These are phyloP conservation scores for Megalops cyprinoides DNA, from an alignment of 2,797 vertebrate genomes.

Conservation along the genomic window DNA sequence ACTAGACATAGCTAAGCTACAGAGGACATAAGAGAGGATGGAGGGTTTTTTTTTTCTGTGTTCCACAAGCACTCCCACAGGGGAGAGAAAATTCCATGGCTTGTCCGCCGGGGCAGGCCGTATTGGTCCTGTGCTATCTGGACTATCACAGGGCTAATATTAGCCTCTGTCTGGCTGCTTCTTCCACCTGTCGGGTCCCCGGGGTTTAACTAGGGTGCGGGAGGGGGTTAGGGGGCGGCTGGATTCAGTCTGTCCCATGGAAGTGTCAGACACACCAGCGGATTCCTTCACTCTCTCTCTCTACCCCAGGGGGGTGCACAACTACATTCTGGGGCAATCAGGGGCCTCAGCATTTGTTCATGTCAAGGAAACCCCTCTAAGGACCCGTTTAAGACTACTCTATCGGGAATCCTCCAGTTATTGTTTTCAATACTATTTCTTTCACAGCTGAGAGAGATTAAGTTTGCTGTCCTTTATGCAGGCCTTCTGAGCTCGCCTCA, in stretches of 20 bases:
- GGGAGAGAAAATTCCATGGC: not conserved
- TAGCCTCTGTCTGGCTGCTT: constrained; percentile 43
- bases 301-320: not conserved
- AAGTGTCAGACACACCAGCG: not conserved
- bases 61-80: not conserved
- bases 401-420: not conserved
- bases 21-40: no score
- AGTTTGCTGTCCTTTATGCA: not conserved
- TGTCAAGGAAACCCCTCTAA: not conserved
- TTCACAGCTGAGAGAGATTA: not conserved
- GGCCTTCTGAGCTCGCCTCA: not conserved
- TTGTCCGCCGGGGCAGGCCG: constrained; percentile 31
- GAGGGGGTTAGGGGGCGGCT: not conserved
- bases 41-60: no score
- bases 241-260: constrained; percentile 7
- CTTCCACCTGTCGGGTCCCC: constrained; percentile 50
- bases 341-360: not conserved
- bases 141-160: constrained; percentile 52
- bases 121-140: constrained; percentile 50
- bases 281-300: constrained; percentile 6
- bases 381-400: not conserved
- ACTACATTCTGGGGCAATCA: not conserved
- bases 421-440: not conserved
- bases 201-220: constrained; percentile 20
- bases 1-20: no score